Evolutionary conservation across 2,888 invertebrate genomes (phyloP).

Genomic region (Erebia epiphron): DNA sequence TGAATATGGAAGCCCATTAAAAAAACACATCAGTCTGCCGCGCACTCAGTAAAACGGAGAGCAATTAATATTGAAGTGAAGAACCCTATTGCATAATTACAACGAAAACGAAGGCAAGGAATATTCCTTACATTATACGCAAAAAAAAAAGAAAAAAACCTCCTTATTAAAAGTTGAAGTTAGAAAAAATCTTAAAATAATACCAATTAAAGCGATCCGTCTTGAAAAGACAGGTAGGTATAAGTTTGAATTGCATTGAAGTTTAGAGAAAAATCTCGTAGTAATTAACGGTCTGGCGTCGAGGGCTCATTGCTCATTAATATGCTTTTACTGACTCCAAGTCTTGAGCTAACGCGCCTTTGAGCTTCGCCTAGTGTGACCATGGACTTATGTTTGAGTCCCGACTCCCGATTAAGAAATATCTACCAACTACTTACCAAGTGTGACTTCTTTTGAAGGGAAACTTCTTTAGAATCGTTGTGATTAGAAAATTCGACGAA

Average conservation of each 20-base stretch:
- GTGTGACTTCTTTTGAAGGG: no score
- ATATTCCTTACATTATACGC: constrained; percentile 10
- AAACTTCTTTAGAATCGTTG: no score
- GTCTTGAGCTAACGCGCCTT: constrained; percentile 36
- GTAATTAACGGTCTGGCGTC: constrained; percentile 49
- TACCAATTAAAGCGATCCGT: constrained; percentile 33
- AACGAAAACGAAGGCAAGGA: constrained; percentile 9
- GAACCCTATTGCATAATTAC: constrained; percentile 1
- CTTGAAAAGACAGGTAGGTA: constrained; percentile 35
- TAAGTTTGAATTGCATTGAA: constrained; percentile 36
- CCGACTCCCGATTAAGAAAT: no score
- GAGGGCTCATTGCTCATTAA: constrained; percentile 49
- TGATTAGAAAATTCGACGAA: no score
- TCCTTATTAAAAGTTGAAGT: constrained; percentile 26
- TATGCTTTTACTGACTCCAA: constrained; percentile 44
- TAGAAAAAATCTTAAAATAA: constrained; percentile 28
- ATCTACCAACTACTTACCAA: no score
- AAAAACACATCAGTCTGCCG: background rate
- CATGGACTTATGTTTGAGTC: background rate
- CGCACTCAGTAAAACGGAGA: background rate
- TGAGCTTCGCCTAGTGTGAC: constrained; percentile 12
- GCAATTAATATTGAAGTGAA: background rate
- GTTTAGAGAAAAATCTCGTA: constrained; percentile 36
- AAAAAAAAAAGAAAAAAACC: constrained; percentile 13
- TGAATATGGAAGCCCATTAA: background rate